Evolutionary conservation across 2,113 vertebrate species (phyloP).

Genomic region (Pelvicachromis taeniatus): DNA sequence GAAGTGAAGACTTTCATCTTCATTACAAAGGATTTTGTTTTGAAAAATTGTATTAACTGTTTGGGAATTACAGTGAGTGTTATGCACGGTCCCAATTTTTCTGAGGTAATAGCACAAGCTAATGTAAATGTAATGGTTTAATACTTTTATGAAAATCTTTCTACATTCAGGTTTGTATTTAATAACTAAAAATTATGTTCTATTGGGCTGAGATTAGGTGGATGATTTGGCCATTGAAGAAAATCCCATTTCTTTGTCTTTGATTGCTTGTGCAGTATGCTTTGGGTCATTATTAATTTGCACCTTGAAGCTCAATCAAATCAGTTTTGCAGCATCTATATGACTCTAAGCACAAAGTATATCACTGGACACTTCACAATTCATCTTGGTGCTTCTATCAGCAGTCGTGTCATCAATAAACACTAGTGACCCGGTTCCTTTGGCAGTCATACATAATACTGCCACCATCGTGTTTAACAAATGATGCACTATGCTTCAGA

Average conservation of each 20-base stretch:
- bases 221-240: background rate
- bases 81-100: background rate
- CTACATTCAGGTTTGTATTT: background rate
- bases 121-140: background rate
- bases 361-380: background rate
- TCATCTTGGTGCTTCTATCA: background rate
- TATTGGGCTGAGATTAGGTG: background rate
- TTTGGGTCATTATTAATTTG: background rate
- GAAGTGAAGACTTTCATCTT: background rate
- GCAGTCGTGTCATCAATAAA: background rate
- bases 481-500: background rate
- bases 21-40: background rate
- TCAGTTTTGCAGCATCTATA: background rate
- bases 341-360: background rate
- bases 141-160: background rate
- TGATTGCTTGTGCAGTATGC: background rate
- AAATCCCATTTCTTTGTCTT: background rate
- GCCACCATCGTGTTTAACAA: background rate
- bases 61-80: background rate
- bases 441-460: background rate
- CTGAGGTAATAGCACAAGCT: background rate
- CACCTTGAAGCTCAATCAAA: background rate
- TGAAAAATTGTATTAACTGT: background rate
- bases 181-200: background rate
- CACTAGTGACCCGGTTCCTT: background rate